Percentiles rank a stretch among this genome's conserved stretches.
Conservation (phyloP, 53 echinoderm and acorn worm species). For the Glandiceps talaboti region DNA sequence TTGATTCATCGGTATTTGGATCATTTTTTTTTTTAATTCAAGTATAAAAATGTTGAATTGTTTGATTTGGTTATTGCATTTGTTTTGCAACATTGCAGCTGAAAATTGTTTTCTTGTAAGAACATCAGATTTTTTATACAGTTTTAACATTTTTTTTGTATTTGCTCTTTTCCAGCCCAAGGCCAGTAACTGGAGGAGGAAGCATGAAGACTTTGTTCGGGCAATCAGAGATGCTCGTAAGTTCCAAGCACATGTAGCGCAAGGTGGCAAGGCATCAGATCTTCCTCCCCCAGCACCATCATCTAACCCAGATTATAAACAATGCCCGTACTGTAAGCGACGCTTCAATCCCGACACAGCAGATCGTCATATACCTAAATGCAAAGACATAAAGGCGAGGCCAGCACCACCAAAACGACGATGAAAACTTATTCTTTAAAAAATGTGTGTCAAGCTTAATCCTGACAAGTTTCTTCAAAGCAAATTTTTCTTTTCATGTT, state of each 20-base stretch:
- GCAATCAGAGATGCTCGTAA: slow-evolving; percentile 63
- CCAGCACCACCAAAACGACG: slow-evolving; percentile 32
- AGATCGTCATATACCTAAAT: slow-evolving; percentile 73
- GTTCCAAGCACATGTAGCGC: slow-evolving; percentile 51
- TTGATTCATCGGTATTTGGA: too few species aligned
- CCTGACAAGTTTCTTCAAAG: too few species aligned
- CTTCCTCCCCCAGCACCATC: slow-evolving; percentile 73
- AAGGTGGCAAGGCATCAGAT: slow-evolving; percentile 72
- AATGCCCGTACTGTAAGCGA: slow-evolving; percentile 85
- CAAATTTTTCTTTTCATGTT: too few species aligned
- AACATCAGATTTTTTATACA: neutral
- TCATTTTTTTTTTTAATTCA: too few species aligned
- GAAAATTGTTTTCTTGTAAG: too few species aligned
- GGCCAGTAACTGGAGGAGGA: slow-evolving; percentile 52
- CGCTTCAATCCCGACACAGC: slow-evolving; percentile 55
- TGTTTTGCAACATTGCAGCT: neutral
- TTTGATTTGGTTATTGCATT: too few species aligned
- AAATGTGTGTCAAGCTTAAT: too few species aligned
- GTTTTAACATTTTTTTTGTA: neutral
- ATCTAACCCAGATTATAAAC: slow-evolving; percentile 59
- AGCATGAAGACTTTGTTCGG: slow-evolving; percentile 56
- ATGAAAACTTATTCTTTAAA: too few species aligned
- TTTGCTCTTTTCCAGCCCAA: slow-evolving; percentile 27
- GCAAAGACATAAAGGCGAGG: slow-evolving; percentile 58
- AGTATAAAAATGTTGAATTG: too few species aligned